These are phyloP conservation scores for Tenodera sinensis DNA, from an alignment of 2,888 invertebrate species.

Conservation along the genomic window DNA sequence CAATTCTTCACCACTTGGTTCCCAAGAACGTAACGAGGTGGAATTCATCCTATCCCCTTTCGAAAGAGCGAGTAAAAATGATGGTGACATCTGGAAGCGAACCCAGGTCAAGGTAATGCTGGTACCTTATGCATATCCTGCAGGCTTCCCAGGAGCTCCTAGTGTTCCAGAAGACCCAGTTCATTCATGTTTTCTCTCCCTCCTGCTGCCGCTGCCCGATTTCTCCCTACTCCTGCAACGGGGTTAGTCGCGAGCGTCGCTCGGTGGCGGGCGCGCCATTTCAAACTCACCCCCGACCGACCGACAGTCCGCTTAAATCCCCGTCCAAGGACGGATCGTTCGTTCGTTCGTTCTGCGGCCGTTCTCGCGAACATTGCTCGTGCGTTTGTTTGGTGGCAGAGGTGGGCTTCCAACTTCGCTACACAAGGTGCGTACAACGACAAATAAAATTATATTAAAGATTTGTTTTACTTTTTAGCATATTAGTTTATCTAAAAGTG, in stretches of 20 bases:
- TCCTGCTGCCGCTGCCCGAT: conserved; percentile 1
- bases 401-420: not conserved
- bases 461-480: too few relatives aligned
- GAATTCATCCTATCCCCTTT: too few relatives aligned
- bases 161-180: not conserved
- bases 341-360: conserved; percentile 11
- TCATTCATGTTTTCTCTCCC: conserved; percentile 21
- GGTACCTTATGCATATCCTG: too few relatives aligned
- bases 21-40: too few relatives aligned
- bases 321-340: conserved; percentile 19
- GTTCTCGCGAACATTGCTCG: too few relatives aligned
- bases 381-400: not conserved
- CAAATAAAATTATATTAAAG: too few relatives aligned
- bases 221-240: not conserved
- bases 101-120: too few relatives aligned
- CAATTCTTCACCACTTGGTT: too few relatives aligned
- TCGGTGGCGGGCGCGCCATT: not conserved
- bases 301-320: not conserved
- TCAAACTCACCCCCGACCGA: not conserved
- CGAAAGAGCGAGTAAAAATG: too few relatives aligned
- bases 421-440: not conserved
- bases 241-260: not conserved
- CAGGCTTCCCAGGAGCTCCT: too few relatives aligned
- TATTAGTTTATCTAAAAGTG: too few relatives aligned
- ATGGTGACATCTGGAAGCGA: too few relatives aligned